A percentile compares a stretch with the other conserved stretches of the same genome.
phyloP scores from a whole-genome alignment of 2,113 vertebrate genomes.

The Ginglymostoma cirratum region DNA sequence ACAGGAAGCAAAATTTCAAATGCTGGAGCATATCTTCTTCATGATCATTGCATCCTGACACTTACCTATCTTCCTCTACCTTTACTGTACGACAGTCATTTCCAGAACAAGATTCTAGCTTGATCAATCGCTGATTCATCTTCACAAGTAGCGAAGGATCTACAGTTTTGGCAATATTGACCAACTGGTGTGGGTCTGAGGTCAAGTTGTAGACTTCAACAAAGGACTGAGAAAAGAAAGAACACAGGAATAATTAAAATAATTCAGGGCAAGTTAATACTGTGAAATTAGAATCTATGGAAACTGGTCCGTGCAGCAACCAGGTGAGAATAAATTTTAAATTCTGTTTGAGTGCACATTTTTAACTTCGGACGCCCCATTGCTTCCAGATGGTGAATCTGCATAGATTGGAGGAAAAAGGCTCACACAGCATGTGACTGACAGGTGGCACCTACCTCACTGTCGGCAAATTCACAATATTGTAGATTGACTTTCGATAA shows the following conservation, averaged over 20 bases:
- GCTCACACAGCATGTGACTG: background rate
- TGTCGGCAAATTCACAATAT: conserved; percentile 71
- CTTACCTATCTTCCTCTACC: background rate
- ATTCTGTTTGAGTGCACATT: background rate
- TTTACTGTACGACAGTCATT: conserved; percentile 50
- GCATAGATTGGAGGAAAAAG: background rate
- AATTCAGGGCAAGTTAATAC: background rate
- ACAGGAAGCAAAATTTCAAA: background rate
- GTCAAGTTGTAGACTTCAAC: conserved; percentile 67
- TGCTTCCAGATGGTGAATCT: background rate
- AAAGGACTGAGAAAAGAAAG: conserved; percentile 48
- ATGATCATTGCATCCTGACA: background rate
- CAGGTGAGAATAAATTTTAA: background rate
- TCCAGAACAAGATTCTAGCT: conserved; percentile 60
- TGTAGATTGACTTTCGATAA: conserved; percentile 54
- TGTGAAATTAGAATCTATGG: background rate
- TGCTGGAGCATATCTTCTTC: background rate
- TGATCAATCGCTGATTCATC: conserved; percentile 69
- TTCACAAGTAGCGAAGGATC: conserved; percentile 57
- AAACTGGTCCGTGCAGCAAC: background rate
- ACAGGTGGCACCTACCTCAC: conserved; percentile 47
- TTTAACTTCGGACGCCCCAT: background rate
- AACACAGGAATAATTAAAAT: background rate
- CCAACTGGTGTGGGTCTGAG: conserved; percentile 60
- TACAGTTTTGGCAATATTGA: conserved; percentile 66